Evolutionary conservation across 2,113 vertebrate genomes (phyloP), one percentile per base, ranked within the genome.

Genomic region (Plotosus lineatus): DNA sequence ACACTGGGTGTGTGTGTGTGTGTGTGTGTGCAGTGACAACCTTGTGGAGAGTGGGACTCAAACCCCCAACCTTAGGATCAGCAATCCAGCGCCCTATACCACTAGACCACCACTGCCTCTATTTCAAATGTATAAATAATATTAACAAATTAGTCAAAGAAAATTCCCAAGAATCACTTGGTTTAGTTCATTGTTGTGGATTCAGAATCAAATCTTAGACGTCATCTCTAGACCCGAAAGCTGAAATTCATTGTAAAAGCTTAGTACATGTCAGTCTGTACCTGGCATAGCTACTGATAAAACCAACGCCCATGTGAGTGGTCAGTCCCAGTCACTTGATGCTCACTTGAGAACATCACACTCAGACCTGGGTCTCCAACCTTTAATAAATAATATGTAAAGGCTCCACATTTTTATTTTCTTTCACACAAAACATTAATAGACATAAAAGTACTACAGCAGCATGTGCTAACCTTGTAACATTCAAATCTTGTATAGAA

Each of bases 401-500:
- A 26, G 21, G 10, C 21, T n/a, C 21, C 1, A 0, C 14, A 23
- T 11, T 48, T 36, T n/a, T 42, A 40, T 68, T 66, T 66, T 23
- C 36, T 65, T 2, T 38, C 23, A 38, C 8, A 4, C 19, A 40
- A n/a, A 68, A 44, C 15, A 31, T 65, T 26, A 15, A 69, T 28
- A 17, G 6, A 46, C 6, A n/a, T n/a, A 28, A 48, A 46, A 23
- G 48, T 46, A 19, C n/a, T 46, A 46, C 12, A 46, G 17, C 2
- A 28, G 46, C 12, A 44, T 14, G 15, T 74, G 31, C 33, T 38
- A 77, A 72, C 53, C 65, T 36, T 68, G 10, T 42, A 66, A 46
- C 36, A 77, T 78, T 28, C 48, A 58, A 28, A 74, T 36, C 33
- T 73, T 68, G 44, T 17, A 75, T 50, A 75, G 31, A 50, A 68